Evolutionary conservation across 2,797 vertebrate species (phyloP), one percentile per base, ranked within the genome.

Genomic region (Betta splendens): DNA sequence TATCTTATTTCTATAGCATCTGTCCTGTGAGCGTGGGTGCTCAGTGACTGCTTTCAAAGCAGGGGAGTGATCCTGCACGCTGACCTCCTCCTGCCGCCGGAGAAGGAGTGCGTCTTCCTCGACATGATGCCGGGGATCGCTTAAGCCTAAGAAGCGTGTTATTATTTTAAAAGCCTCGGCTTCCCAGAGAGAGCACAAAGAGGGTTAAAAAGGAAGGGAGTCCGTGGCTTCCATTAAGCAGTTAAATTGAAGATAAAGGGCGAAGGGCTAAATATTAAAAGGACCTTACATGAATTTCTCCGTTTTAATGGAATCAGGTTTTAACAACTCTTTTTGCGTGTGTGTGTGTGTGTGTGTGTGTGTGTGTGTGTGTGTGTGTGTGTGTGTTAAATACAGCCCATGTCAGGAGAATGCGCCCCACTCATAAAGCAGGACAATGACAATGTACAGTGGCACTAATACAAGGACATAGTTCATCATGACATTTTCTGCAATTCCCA

Each of bases 401-500:
- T 96, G 95, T 96, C 97, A 96, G 94, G 91, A 94, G 93, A 94
- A 97, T 94, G 93, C 91, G 92, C 94, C 93, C 92, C 90, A 91
- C 92, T 94, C 96, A 94, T 99, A 98, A 98, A 99, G 94, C 94
- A 95, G 93, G 90, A 88, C 93, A 94, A 94, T 95, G 97, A 98
- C 95, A 95, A 97, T 92, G 95, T 96, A 97, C 96, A 97, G 96
- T 97, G 95, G 94, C 94, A 94, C 95, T 96, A 98, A 98, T 95
- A 97, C 96, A 99, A 96, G 95, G 95, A 98, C 96, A 98, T 98
- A 98, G 97, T 98, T 98, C 96, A 99, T 98, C 95, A 94, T 98
- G 98, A 98, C 96, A 99, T 98, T 99, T 98, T 94, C 93, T 96
- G 96, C 98, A 97, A 98, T 99, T 98, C 97, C 96, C 97, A 95